These are phyloP conservation scores for Nyctibius bracteatus DNA, from an alignment of 2,113 vertebrate genomes.

Conservation along the genomic window DNA sequence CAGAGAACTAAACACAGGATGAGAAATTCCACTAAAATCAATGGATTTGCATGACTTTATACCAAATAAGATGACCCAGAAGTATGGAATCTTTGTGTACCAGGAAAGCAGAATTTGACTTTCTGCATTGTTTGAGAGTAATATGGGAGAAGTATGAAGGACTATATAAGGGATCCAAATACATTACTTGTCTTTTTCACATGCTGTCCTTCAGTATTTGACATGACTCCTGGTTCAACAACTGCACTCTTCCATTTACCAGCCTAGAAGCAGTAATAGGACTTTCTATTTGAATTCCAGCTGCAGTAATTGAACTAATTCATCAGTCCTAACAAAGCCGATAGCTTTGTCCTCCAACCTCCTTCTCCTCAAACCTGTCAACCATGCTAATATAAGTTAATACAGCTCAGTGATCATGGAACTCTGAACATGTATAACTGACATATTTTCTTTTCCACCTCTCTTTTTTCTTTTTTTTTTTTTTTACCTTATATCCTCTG, in stretches of 20 bases:
- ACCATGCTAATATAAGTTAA: background rate
- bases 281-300: background rate
- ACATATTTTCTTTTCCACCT: background rate
- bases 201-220: background rate
- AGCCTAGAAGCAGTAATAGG: background rate
- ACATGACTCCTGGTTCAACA: background rate
- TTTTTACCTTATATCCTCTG: background rate
- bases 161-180: background rate
- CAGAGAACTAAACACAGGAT: background rate
- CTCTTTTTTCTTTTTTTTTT: too few species aligned
- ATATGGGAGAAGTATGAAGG: background rate
- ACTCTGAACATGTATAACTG: background rate
- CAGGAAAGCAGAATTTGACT: background rate
- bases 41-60: background rate
- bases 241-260: background rate
- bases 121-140: background rate
- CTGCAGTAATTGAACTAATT: constrained; percentile 2
- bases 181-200: background rate
- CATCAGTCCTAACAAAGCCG: constrained; percentile 5
- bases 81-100: background rate
- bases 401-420: background rate
- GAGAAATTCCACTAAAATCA: background rate
- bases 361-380: background rate
- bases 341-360: background rate
- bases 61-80: background rate